phyloP scores from a whole-genome alignment of 2,113 vertebrate genomes.

The Solenodon paradoxus region DNA sequence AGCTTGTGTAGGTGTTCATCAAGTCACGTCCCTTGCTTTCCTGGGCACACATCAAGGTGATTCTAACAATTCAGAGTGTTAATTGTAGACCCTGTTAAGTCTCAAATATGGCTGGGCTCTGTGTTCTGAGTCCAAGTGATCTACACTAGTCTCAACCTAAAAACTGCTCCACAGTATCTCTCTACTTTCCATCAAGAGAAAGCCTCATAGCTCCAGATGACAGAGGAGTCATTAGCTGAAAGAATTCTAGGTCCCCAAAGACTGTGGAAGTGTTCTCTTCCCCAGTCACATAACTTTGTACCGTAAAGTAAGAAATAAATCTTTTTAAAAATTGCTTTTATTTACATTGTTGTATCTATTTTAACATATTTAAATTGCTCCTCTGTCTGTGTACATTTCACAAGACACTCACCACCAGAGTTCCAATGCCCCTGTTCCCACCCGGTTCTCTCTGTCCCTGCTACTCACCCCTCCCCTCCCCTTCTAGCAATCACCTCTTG shows the following conservation, averaged over 20 bases:
- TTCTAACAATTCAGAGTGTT: neutral
- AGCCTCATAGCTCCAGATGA: neutral
- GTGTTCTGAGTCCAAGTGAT: neutral
- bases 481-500: too few species aligned
- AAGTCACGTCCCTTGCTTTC: neutral
- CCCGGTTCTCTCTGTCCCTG: too few species aligned
- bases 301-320: neutral
- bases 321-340: too few species aligned
- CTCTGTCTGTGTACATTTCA: too few species aligned
- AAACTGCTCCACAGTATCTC: neutral
- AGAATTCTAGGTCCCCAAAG: neutral
- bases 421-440: too few species aligned
- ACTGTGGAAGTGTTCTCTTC: neutral
- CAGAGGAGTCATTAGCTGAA: neutral
- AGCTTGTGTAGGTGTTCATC: neutral
- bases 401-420: too few species aligned
- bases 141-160: neutral
- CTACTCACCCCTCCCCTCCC: too few species aligned
- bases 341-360: too few species aligned
- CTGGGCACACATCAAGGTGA: rapidly evolving
- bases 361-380: too few species aligned
- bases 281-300: too few species aligned
- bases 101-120: neutral
- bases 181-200: neutral
- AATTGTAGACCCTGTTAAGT: neutral